Evolutionary conservation across 2,888 invertebrate genomes (phyloP).

Genomic region (Chaitophorus viminalis): DNA sequence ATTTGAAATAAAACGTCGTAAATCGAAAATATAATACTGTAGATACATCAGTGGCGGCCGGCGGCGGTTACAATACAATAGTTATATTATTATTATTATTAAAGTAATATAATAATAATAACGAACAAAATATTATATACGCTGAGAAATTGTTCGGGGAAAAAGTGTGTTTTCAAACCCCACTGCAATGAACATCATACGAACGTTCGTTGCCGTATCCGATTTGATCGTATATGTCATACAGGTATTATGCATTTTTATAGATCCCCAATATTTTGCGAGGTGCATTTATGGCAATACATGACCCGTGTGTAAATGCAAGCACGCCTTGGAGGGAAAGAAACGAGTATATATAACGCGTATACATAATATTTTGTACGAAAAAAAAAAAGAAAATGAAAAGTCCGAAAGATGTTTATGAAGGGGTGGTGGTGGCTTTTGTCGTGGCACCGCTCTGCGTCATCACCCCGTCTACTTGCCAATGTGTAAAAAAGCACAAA

Average conservation of each 20-base stretch:
- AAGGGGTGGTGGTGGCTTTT: background rate
- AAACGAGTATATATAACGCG: background rate
- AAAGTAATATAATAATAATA: background rate
- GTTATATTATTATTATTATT: background rate
- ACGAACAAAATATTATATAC: background rate
- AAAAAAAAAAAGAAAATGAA: too few species aligned
- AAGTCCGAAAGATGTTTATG: background rate
- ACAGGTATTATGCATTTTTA: too few species aligned
- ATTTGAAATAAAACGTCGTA: slow-evolving; percentile 21
- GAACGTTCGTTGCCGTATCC: too few species aligned
- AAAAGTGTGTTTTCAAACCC: too few species aligned
- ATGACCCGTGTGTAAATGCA: too few species aligned
- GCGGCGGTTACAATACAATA: background rate
- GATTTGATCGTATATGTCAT: too few species aligned
- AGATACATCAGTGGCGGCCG: background rate
- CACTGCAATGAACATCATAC: too few species aligned
- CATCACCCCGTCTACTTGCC: background rate
- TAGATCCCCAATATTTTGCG: too few species aligned
- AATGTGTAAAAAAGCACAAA: slow-evolving; percentile 10
- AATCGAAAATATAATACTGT: background rate
- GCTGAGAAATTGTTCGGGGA: background rate
- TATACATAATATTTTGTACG: too few species aligned
- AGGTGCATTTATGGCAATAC: too few species aligned
- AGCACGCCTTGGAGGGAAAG: background rate
- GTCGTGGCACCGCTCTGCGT: background rate